phyloP scores from a whole-genome alignment of 2,113 vertebrate genomes.

The Stigmatopora nigra region DNA sequence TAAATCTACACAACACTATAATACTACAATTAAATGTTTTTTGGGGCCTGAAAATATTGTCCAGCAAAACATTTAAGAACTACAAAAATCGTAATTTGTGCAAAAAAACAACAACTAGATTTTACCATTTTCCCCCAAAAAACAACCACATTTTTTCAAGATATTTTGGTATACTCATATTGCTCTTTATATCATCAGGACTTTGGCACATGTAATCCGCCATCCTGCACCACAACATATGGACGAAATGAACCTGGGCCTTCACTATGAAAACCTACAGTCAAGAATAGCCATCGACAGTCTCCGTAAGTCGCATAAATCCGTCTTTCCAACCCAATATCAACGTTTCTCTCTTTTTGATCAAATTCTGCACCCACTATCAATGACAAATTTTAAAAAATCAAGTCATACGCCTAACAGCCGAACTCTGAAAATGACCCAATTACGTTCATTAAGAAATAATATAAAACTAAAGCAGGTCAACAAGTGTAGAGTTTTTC shows the following conservation, averaged over 20 bases:
- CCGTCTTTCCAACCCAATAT: neutral
- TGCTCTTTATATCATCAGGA: slow-evolving; percentile 58
- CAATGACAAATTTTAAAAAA: neutral
- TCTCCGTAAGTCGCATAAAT: slow-evolving; percentile 78
- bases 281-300: slow-evolving; percentile 78
- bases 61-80: no score
- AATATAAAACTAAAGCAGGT: slow-evolving; percentile 51
- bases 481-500: slow-evolving; percentile 40
- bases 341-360: no score
- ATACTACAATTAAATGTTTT: no score
- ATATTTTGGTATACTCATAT: neutral
- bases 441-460: slow-evolving; percentile 38
- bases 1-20: no score
- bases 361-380: no score
- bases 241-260: slow-evolving; percentile 81
- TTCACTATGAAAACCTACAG: slow-evolving; percentile 89
- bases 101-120: no score
- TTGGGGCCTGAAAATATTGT: no score
- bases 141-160: neutral
- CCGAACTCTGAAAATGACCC: slow-evolving; percentile 29
- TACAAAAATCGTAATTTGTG: no score
- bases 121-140: no score
- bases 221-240: slow-evolving; percentile 82
- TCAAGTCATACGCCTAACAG: neutral
- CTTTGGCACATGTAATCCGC: slow-evolving; percentile 91